These are phyloP conservation scores for Dipodomys spectabilis DNA, from an alignment of 2,113 vertebrate genomes.

Conservation along the genomic window DNA sequence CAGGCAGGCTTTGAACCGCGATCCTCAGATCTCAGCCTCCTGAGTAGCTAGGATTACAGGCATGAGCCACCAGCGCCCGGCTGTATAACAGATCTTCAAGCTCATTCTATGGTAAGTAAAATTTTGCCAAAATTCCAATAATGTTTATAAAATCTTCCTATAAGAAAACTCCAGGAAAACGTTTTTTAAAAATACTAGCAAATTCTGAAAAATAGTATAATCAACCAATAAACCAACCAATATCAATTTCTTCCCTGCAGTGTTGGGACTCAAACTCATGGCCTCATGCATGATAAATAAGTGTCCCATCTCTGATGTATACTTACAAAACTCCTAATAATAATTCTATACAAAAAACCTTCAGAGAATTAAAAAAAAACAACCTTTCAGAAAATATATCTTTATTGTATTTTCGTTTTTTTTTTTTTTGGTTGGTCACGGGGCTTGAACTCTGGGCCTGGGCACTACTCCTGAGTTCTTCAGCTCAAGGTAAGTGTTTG, in stretches of 20 bases:
- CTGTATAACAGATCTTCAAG: background rate
- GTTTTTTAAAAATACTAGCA: background rate
- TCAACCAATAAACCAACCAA: background rate
- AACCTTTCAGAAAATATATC: conserved; percentile 37
- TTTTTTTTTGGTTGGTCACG: background rate
- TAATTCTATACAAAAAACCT: conserved; percentile 26
- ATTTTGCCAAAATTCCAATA: conserved; percentile 33
- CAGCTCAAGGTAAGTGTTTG: too few species aligned
- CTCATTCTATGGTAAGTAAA: background rate
- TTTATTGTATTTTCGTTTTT: conserved; percentile 16
- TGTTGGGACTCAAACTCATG: background rate
- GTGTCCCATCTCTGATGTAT: background rate
- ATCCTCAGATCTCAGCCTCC: too few species aligned
- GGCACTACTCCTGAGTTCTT: too few species aligned
- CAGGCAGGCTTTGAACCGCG: too few species aligned
- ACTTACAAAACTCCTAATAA: background rate
- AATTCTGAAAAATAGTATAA: conserved; percentile 40
- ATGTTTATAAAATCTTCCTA: background rate
- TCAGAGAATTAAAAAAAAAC: background rate
- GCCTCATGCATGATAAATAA: background rate
- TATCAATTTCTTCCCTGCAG: background rate
- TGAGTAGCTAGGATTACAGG: too few species aligned
- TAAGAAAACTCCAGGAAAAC: background rate
- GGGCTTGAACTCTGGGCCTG: too few species aligned
- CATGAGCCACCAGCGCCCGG: too few species aligned